These are phyloP conservation scores for Cybosia mesomella DNA, from an alignment of 2,888 invertebrate genomes.

Conservation along the genomic window DNA sequence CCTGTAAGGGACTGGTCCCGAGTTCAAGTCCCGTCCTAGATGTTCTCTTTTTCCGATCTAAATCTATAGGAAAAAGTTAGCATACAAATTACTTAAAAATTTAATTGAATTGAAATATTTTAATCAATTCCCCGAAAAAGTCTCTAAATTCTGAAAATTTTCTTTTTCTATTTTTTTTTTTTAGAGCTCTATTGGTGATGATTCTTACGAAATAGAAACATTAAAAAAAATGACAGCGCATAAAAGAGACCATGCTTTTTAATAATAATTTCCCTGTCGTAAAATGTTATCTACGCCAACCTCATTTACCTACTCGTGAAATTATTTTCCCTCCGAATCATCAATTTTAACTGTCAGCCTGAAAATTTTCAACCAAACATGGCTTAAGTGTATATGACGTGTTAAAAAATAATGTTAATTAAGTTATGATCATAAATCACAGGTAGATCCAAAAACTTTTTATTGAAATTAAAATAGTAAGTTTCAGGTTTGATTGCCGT, in stretches of 20 bases:
- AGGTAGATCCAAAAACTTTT: not conserved
- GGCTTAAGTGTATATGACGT: not conserved
- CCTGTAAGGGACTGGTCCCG: too few relatives aligned
- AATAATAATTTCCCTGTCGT: slow-evolving; percentile 24
- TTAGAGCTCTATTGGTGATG: not conserved
- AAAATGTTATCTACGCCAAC: slow-evolving; percentile 12
- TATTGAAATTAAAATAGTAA: slow-evolving; percentile 2
- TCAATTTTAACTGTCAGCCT: slow-evolving; percentile 21
- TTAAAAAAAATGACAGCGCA: slow-evolving; percentile 25
- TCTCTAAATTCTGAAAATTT: too few relatives aligned
- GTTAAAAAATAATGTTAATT: not conserved
- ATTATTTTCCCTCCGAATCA: slow-evolving; percentile 16
- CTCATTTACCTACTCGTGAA: slow-evolving; percentile 17
- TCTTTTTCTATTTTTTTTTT: too few relatives aligned
- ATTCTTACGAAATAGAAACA: not conserved
- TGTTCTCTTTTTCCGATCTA: too few relatives aligned
- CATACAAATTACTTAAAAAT: too few relatives aligned
- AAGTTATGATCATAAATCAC: slow-evolving; percentile 1
- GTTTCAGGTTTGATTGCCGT: not conserved
- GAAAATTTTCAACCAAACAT: slow-evolving; percentile 8
- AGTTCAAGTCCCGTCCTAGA: too few relatives aligned
- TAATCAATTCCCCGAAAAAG: too few relatives aligned
- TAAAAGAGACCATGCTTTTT: slow-evolving; percentile 16
- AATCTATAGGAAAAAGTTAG: too few relatives aligned
- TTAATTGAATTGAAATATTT: too few relatives aligned